Conservation (phyloP, 2,113 vertebrate species). For the Scytalopus superciliaris region DNA sequence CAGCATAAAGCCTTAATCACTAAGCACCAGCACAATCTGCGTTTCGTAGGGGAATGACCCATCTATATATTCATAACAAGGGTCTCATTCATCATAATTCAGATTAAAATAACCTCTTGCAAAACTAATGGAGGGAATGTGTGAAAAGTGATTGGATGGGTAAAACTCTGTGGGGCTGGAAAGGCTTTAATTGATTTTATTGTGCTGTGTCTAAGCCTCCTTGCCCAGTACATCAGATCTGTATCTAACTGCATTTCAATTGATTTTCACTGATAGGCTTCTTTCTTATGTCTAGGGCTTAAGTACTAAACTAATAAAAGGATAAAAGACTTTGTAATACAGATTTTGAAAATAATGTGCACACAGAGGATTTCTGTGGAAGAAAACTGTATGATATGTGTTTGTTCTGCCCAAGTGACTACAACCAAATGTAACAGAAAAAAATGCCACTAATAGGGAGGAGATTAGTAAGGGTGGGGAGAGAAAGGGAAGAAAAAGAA, state of each 20-base stretch:
- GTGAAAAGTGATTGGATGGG: constrained; percentile 77
- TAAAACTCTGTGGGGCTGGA: constrained; percentile 72
- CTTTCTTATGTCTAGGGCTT: constrained; percentile 78
- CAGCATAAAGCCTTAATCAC: constrained; percentile 71
- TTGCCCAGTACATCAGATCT: constrained; percentile 75
- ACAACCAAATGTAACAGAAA: neutral
- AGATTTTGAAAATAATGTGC: constrained; percentile 75
- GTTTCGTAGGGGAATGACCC: constrained; percentile 75
- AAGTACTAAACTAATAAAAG: constrained; percentile 85
- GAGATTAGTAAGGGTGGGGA: neutral
- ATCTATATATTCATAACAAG: constrained; percentile 77
- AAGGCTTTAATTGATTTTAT: constrained; percentile 80
- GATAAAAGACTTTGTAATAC: constrained; percentile 80
- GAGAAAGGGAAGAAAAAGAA: neutral
- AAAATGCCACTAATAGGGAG: neutral
- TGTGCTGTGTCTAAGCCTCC: constrained; percentile 71
- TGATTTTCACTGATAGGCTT: constrained; percentile 85
- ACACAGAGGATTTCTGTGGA: constrained; percentile 43
- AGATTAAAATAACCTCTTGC: constrained; percentile 48
- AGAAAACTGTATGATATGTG: constrained; percentile 16
- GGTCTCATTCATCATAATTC: constrained; percentile 80
- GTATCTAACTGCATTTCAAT: constrained; percentile 84
- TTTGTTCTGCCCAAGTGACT: neutral
- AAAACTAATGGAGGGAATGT: constrained; percentile 78
- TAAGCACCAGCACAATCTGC: constrained; percentile 51